Evolutionary conservation across 2,888 invertebrate genomes (phyloP).

Genomic region (Dolomedes plantarius): DNA sequence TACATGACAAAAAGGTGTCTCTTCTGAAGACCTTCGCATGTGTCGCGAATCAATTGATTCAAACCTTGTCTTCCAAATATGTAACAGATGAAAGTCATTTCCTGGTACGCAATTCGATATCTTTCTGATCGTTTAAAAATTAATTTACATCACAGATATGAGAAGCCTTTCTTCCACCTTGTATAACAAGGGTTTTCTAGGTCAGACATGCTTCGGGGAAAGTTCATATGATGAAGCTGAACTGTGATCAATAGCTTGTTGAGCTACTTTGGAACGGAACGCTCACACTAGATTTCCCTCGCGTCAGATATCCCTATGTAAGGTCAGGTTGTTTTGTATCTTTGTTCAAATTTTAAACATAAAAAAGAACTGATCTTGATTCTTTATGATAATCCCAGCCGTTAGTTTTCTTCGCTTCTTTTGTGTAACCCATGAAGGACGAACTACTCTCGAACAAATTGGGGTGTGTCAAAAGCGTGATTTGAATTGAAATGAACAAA

Average conservation of each 20-base stretch:
- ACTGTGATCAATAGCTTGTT: not conserved
- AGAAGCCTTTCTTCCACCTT: not conserved
- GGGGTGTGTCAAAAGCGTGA: not conserved
- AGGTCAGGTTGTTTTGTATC: not conserved
- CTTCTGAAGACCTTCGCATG: not conserved
- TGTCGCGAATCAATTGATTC: not conserved
- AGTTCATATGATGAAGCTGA: not conserved
- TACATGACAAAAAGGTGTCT: too few relatives aligned
- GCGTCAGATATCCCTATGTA: not conserved
- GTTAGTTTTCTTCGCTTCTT: not conserved
- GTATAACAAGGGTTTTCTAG: not conserved
- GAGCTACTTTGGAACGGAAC: not conserved
- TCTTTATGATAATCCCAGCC: not conserved
- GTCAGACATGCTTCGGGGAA: not conserved
- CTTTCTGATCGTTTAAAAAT: not conserved
- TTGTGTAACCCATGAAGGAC: not conserved
- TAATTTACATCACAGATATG: not conserved
- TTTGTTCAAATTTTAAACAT: not conserved
- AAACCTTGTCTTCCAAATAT: not conserved
- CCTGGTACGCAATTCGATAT: not conserved
- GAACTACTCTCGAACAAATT: not conserved
- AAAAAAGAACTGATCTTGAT: not conserved
- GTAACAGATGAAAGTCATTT: not conserved
- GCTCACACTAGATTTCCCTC: not conserved
- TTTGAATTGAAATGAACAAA: not conserved